These are phyloP conservation scores for Myrmecobius fasciatus DNA, from an alignment of 2,113 vertebrate species.

Conservation along the genomic window DNA sequence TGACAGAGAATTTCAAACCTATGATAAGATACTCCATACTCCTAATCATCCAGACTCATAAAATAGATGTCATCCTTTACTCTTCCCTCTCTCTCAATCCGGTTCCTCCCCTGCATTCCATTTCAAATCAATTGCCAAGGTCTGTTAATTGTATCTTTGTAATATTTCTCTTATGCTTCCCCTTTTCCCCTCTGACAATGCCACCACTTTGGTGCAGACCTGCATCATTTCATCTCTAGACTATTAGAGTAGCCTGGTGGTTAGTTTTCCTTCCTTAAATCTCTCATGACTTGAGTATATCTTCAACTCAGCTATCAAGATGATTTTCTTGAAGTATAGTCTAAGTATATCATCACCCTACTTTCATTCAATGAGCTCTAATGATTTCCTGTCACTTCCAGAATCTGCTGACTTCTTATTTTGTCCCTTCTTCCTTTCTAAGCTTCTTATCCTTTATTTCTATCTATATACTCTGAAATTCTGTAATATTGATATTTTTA, in stretches of 20 bases:
- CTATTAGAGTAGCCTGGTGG: neutral
- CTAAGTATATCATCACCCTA: neutral
- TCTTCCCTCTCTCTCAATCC: neutral
- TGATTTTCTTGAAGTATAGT: neutral
- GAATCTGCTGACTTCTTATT: neutral
- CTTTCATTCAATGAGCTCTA: neutral
- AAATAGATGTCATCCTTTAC: neutral
- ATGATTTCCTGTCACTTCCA: neutral
- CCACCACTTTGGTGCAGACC: neutral
- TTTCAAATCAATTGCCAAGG: neutral
- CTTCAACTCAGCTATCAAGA: neutral
- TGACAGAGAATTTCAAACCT: neutral
- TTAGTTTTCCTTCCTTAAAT: neutral
- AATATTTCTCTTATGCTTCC: neutral
- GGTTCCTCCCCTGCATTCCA: neutral
- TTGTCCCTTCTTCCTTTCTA: neutral
- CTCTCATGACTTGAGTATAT: neutral
- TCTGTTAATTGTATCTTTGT: neutral
- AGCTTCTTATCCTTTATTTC: neutral
- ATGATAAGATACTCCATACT: neutral
- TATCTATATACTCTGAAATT: neutral
- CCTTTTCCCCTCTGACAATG: neutral
- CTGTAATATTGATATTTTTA: neutral
- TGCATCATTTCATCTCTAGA: neutral
- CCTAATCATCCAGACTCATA: neutral